Percentiles rank a stretch among this genome's conserved stretches.
Evolutionary conservation across 2,888 invertebrate genomes (phyloP).

Genomic region (Cephus pygmeus): DNA sequence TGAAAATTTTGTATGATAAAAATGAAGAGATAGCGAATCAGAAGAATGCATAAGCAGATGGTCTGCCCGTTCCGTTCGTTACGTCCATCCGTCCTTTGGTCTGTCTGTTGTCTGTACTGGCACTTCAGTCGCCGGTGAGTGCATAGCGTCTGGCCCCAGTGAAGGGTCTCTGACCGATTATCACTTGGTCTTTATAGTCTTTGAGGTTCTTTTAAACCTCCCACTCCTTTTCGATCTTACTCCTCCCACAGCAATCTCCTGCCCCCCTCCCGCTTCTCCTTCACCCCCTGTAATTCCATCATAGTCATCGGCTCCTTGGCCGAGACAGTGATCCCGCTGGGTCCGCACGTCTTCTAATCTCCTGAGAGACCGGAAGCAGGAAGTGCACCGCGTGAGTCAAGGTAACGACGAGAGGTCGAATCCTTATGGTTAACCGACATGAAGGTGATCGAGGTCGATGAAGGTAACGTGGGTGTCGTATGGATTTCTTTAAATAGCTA

Average conservation of each 20-base stretch:
- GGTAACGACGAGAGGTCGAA: neutral
- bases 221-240: constrained; percentile 20
- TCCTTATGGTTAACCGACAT: neutral
- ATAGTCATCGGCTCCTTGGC: neutral
- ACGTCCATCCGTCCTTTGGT: constrained; percentile 14
- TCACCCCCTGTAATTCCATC: neutral
- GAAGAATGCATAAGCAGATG: constrained; percentile 17
- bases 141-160: constrained; percentile 52
- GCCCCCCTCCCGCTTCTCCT: neutral
- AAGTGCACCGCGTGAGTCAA: neutral
- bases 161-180: constrained; percentile 61
- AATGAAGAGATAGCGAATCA: constrained; percentile 13
- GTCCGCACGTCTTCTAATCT: neutral
- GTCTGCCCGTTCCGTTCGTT: constrained; percentile 15
- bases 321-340: neutral
- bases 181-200: constrained; percentile 58
- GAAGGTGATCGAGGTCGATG: constrained; percentile 31
- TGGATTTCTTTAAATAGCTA: constrained; percentile 48
- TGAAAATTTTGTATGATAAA: constrained; percentile 13
- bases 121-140: constrained; percentile 40
- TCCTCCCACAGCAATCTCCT: constrained; percentile 12
- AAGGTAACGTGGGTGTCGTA: constrained; percentile 29
- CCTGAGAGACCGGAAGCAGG: neutral
- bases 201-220: constrained; percentile 52
- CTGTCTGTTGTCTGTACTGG: constrained; percentile 28